Base-by-base conservation (phyloP, 2,113 vertebrate genomes). In the Barnardius zonarius region DNA sequence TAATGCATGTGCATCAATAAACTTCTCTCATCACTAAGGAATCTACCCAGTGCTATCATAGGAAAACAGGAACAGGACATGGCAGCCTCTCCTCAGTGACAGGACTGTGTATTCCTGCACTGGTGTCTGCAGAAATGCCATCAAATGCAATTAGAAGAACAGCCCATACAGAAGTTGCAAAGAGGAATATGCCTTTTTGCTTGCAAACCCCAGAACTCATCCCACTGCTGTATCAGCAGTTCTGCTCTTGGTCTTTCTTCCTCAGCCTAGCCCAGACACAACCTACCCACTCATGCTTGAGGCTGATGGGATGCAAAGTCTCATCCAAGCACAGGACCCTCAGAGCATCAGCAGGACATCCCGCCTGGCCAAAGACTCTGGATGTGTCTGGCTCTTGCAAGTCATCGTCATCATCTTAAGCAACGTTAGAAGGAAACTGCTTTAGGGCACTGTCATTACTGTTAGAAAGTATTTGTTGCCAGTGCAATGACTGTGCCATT, bases 181-280 rank as follows among this genome's bases (percentile, higher is more conserved):
- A 22, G 17, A 77, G 27, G 46, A 51, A 55, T 13, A 20, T 13
- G 15, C 59, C 46, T 79, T 54, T 54, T 78, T 35, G 16, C 43
- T 64, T 48, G 44, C 33, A 49, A 83, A 95, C 78, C 78, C 70
- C 86, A 86, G 67, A 91, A 82, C 70, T 90, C 88, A 83, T 86
- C 79, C 68, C 75, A 17, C 11, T 92, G 39, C 69, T 73, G 25
- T 66, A 43, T 25, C 63, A 92, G 44, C 83, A 83, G 41, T 28
- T 66, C 73, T 95, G 30, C 63, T 92, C 95, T 92, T 66, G 72
- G 69, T 92, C 92, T 98, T 93, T 87, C 68, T 55, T 86, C 90
- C 79, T 82, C 61, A 95, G 89, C 94, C 96, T 94, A 97, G 96
- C 97, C 97, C 98, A 97, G 98, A 98, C 98, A 96, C 96, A 90